A percentile compares a stretch with the other conserved stretches of the same genome.
These are phyloP conservation scores for Vidua chalybeata DNA, from an alignment of 2,113 vertebrate species.

Conservation along the genomic window DNA sequence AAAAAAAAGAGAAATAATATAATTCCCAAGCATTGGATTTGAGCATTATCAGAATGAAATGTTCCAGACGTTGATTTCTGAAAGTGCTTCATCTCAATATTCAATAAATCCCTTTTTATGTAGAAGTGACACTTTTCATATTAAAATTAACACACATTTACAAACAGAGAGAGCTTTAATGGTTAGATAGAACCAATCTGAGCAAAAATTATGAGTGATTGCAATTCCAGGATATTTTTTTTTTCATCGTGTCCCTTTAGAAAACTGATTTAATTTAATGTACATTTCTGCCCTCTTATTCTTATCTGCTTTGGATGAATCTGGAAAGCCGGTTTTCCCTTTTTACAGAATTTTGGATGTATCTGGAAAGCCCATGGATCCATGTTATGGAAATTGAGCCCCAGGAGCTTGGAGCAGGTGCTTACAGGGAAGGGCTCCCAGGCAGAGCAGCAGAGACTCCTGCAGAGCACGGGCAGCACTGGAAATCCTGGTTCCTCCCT, in stretches of 20 bases:
- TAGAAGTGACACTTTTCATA: not conserved
- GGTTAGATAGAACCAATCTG: not conserved
- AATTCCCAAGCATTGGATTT: not conserved
- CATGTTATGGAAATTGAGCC: not conserved
- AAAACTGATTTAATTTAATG: not conserved
- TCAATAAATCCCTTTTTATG: not conserved
- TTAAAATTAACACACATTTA: not conserved
- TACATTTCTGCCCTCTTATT: not conserved
- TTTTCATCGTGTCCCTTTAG: not conserved
- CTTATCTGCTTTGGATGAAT: not conserved
- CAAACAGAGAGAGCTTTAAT: not conserved
- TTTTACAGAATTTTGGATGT: not conserved
- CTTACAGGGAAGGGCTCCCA: not conserved
- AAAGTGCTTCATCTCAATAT: not conserved
- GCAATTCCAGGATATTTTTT: not conserved
- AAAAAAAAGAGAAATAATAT: not conserved
- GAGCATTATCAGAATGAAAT: not conserved
- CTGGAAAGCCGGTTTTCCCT: not conserved
- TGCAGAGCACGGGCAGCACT: accelerated
- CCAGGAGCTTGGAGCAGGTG: not conserved
- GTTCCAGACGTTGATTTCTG: not conserved
- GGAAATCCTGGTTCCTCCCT: not conserved
- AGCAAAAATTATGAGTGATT: not conserved
- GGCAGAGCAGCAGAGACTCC: accelerated
- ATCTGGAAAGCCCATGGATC: not conserved